Conservation (phyloP, 2,888 invertebrate genomes). For the Caenorhabditis auriculariae region DNA sequence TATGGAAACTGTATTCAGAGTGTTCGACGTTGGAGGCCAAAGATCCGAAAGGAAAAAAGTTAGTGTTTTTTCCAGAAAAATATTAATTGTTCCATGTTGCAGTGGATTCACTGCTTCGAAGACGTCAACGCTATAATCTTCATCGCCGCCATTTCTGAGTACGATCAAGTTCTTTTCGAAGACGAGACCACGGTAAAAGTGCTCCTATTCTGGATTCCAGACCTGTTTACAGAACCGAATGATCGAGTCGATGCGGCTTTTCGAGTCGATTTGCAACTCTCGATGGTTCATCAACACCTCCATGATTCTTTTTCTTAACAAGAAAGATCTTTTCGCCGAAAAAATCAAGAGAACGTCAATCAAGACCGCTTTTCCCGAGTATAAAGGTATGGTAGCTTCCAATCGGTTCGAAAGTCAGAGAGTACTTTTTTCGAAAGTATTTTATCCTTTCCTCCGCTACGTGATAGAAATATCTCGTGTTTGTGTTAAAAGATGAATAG, state of each 20-base stretch:
- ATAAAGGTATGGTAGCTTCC: slow-evolving; percentile 60
- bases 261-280: slow-evolving; percentile 62
- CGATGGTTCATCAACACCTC: slow-evolving; percentile 63
- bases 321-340: slow-evolving; percentile 61
- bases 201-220: not conserved
- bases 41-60: slow-evolving; percentile 60
- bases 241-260: slow-evolving; percentile 62
- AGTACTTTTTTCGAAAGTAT: too few relatives aligned
- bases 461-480: too few relatives aligned
- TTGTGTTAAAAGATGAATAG: too few relatives aligned
- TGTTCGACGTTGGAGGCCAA: slow-evolving; percentile 63
- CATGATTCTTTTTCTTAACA: slow-evolving; percentile 63
- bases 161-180: slow-evolving; percentile 62
- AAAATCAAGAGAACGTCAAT: slow-evolving; percentile 55
- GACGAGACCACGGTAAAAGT: slow-evolving; percentile 58
- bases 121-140: slow-evolving; percentile 63
- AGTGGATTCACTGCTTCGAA: slow-evolving; percentile 56
- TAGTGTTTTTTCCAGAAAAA: not conserved
- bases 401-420: too few relatives aligned
- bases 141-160: slow-evolving; percentile 53
- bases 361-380: slow-evolving; percentile 59
- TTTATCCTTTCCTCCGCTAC: too few relatives aligned
- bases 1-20: too few relatives aligned
- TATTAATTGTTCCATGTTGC: too few relatives aligned
- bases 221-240: slow-evolving; percentile 57